phyloP scores from a whole-genome alignment of 2,888 invertebrate genomes.

The Pammene aurita region DNA sequence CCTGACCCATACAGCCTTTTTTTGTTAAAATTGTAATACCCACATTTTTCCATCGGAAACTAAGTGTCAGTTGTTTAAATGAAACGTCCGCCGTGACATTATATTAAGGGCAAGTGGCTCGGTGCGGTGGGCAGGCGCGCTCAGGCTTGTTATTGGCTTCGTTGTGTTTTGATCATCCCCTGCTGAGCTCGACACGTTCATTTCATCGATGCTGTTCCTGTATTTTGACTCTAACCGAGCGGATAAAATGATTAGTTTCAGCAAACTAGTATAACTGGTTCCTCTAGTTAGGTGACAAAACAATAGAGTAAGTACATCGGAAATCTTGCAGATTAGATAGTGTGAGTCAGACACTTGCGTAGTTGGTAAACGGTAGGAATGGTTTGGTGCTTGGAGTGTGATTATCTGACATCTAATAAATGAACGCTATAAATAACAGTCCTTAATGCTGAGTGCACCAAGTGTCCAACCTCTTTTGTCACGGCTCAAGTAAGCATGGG shows the following conservation, averaged over 20 bases:
- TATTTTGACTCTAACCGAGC: background rate
- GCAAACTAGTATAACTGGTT: too few species aligned
- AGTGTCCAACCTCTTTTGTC: background rate
- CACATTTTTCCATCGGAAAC: background rate
- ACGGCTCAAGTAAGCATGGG: background rate
- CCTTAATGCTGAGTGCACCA: background rate
- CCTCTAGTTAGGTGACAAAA: too few species aligned
- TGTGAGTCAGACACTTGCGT: background rate
- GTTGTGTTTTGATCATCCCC: slow-evolving; percentile 6
- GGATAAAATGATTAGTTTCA: too few species aligned
- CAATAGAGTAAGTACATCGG: too few species aligned
- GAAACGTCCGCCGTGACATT: slow-evolving; percentile 25
- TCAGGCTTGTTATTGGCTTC: slow-evolving; percentile 23
- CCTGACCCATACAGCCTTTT: too few species aligned
- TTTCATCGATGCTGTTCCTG: background rate
- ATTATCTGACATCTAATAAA: background rate
- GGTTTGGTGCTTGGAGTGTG: background rate
- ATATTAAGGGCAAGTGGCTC: slow-evolving; percentile 23
- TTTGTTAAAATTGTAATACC: too few species aligned
- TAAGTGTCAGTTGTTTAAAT: slow-evolving; percentile 12
- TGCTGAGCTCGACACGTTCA: slow-evolving; percentile 7
- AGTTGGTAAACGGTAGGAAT: background rate
- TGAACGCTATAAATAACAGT: background rate
- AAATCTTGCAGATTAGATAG: too few species aligned
- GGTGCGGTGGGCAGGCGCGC: slow-evolving; percentile 7